Percentiles rank a stretch among this genome's conserved stretches.
These are phyloP conservation scores for Orthonychiurus folsomi DNA, from an alignment of 2,888 invertebrate species.

Conservation along the genomic window DNA sequence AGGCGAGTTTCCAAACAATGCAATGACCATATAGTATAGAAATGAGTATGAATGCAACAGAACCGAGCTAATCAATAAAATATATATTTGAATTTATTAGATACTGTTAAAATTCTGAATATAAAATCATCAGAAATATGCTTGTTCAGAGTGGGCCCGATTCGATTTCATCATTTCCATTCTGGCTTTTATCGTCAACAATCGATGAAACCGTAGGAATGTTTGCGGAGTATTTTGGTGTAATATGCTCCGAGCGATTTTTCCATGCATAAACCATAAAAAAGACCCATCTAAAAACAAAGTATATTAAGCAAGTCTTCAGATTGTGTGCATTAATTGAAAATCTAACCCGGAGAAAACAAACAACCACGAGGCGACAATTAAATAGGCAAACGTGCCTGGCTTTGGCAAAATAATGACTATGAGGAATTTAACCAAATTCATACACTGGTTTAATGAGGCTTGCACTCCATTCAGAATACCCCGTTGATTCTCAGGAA, in stretches of 20 bases:
- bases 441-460: constrained; percentile 49
- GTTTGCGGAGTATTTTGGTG: not conserved
- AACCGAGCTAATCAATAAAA: no score
- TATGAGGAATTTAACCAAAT: constrained; percentile 47
- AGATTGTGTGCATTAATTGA: no score
- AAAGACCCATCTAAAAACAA: not conserved
- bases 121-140: no score
- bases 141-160: no score
- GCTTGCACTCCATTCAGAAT: constrained; percentile 49
- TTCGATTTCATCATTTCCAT: not conserved
- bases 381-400: constrained; percentile 47
- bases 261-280: not conserved
- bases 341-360: constrained; percentile 40
- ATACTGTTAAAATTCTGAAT: no score
- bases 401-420: constrained; percentile 47
- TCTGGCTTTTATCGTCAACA: not conserved
- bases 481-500: constrained; percentile 47
- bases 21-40: no score
- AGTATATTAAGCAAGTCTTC: no score
- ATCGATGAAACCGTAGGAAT: not conserved
- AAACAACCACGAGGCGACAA: constrained; percentile 45
- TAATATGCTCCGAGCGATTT: not conserved
- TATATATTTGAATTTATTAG: no score
- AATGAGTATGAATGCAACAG: no score
- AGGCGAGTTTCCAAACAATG: no score